Evolutionary conservation across 1,140 invertebrate species (phyloP).

Genomic region (Drosophila triauraria): DNA sequence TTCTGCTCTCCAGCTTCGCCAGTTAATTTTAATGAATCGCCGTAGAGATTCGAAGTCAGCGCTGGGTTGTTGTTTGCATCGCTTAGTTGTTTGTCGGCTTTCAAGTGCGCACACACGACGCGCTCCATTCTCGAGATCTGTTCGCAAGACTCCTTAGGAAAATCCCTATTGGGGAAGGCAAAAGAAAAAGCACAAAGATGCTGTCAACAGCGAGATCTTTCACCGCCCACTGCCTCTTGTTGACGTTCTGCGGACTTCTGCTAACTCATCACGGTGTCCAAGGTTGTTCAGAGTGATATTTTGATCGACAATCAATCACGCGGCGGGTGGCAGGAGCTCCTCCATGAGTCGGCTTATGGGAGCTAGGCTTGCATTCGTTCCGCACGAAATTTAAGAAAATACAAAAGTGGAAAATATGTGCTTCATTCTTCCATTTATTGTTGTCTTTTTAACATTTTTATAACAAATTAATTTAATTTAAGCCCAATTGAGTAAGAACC

Average conservation of each 20-base stretch:
- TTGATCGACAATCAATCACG: conserved; percentile 48
- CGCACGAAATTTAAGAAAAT: background rate
- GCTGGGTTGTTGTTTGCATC: conserved; percentile 42
- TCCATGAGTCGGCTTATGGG: conserved; percentile 32
- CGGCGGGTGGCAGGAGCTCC: conserved; percentile 27
- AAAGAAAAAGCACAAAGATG: conserved; percentile 29
- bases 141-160: conserved; percentile 22
- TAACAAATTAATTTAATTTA: too few species aligned
- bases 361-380: conserved; percentile 15
- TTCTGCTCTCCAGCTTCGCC: conserved; percentile 47
- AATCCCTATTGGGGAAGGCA: conserved; percentile 14
- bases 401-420: background rate
- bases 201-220: conserved; percentile 37
- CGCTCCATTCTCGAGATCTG: conserved; percentile 50
- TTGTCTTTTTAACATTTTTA: too few species aligned
- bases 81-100: conserved; percentile 74
- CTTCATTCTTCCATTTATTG: background rate
- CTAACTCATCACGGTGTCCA: conserved; percentile 65
- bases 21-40: conserved; percentile 79
- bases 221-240: conserved; percentile 34
- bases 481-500: fast-evolving
- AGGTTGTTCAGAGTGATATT: conserved; percentile 57
- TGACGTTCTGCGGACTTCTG: conserved; percentile 56
- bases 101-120: conserved; percentile 76
- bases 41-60: conserved; percentile 66